These are phyloP conservation scores for Pedionomus torquatus DNA, from an alignment of 2,113 vertebrate species.

Conservation along the genomic window DNA sequence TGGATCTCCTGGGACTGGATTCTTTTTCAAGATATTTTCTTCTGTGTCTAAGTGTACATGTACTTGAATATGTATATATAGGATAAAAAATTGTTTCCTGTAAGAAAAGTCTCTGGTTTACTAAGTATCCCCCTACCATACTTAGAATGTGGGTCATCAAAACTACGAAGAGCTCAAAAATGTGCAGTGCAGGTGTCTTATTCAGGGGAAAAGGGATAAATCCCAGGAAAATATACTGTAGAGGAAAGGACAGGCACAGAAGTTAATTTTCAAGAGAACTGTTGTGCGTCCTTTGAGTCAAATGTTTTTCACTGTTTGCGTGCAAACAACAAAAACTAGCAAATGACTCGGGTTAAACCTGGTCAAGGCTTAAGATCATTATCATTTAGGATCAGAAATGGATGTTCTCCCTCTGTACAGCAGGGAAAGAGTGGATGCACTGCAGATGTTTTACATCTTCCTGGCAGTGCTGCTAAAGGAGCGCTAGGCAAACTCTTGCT, in stretches of 20 bases:
- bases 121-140: background rate
- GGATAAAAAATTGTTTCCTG: background rate
- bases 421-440: background rate
- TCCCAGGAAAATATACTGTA: background rate
- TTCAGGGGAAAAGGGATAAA: background rate
- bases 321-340: background rate
- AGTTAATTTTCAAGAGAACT: background rate
- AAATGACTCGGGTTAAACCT: background rate
- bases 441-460: background rate
- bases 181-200: background rate
- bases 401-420: background rate
- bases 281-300: background rate
- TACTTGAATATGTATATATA: background rate
- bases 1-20: background rate
- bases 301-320: background rate
- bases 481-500: background rate
- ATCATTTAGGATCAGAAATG: background rate
- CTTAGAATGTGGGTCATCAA: background rate
- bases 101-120: background rate
- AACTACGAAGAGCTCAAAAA: background rate
- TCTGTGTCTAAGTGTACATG: background rate
- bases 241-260: background rate
- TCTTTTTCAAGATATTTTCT: background rate
- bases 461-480: background rate
- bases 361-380: background rate